phyloP scores from a whole-genome alignment of 2,113 vertebrate species.

The Capricornis sumatraensis region DNA sequence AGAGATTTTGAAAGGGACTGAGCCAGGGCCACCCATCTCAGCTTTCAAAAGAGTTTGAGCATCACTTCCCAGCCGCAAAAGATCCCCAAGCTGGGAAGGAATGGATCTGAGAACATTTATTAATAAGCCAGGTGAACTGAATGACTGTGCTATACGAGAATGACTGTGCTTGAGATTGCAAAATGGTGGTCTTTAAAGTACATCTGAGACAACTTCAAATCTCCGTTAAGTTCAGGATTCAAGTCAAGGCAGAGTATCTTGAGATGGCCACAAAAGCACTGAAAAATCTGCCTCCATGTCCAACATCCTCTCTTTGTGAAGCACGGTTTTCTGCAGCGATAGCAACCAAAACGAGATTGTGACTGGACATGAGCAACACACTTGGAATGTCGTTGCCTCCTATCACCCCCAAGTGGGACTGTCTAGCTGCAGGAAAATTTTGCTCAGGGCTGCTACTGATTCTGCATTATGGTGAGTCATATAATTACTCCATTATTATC shows the following conservation, averaged over 20 bases:
- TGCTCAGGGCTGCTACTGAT: neutral
- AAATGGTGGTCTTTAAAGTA: neutral
- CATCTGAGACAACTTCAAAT: neutral
- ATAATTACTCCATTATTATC: neutral
- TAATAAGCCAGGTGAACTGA: neutral
- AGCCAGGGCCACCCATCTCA: neutral
- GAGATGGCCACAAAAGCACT: neutral
- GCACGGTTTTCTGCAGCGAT: neutral
- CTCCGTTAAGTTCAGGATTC: neutral
- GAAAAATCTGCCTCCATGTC: neutral
- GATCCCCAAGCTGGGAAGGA: neutral
- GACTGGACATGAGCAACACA: neutral
- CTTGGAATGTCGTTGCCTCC: neutral
- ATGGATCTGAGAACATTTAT: neutral
- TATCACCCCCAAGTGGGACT: neutral
- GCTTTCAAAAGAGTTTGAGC: neutral
- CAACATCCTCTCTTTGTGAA: neutral
- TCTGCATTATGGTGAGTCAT: neutral
- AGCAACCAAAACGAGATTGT: neutral
- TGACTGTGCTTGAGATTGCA: neutral
- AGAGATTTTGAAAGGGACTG: neutral
- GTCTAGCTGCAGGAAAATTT: neutral
- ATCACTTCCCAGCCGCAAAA: neutral
- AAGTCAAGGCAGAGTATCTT: neutral
- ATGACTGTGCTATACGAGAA: neutral